A percentile compares a stretch with the other conserved stretches of the same genome.
These are phyloP conservation scores for Phasia obesa DNA, from an alignment of 2,888 invertebrate genomes.

Conservation along the genomic window DNA sequence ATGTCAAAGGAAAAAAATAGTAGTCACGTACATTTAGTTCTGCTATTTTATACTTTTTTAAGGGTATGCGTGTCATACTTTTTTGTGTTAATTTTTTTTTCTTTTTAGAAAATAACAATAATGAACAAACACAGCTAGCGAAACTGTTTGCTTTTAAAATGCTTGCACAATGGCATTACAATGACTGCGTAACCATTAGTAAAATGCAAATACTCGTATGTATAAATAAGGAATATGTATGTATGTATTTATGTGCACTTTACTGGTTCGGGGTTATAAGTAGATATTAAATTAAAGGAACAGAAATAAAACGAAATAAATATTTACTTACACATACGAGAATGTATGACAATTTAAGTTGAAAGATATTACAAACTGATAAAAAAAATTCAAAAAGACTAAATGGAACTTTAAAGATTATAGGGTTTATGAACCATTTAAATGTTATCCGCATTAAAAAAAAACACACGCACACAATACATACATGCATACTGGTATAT, in stretches of 20 bases:
- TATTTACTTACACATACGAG: background rate
- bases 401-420: background rate
- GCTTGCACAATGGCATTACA: conserved; percentile 37
- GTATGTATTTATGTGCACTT: conserved; percentile 1
- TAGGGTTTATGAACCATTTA: conserved; percentile 62
- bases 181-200: conserved; percentile 55
- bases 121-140: conserved; percentile 27
- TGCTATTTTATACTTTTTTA: conserved; percentile 17
- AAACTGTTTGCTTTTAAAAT: conserved; percentile 52
- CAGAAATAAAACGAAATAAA: background rate
- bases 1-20: conserved; percentile 31
- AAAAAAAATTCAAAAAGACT: conserved; percentile 6
- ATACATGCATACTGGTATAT: background rate
- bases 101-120: conserved; percentile 35
- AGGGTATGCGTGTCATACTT: conserved; percentile 51
- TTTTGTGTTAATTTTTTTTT: background rate
- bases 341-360: background rate
- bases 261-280: background rate
- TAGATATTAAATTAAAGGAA: background rate
- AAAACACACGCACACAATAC: background rate
- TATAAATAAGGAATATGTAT: background rate
- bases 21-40: conserved; percentile 32
- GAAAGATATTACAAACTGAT: conserved; percentile 31
- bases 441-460: background rate
- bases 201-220: conserved; percentile 4